These are phyloP conservation scores for Ericerus pela DNA, from an alignment of 1,140 invertebrate species.

Conservation along the genomic window DNA sequence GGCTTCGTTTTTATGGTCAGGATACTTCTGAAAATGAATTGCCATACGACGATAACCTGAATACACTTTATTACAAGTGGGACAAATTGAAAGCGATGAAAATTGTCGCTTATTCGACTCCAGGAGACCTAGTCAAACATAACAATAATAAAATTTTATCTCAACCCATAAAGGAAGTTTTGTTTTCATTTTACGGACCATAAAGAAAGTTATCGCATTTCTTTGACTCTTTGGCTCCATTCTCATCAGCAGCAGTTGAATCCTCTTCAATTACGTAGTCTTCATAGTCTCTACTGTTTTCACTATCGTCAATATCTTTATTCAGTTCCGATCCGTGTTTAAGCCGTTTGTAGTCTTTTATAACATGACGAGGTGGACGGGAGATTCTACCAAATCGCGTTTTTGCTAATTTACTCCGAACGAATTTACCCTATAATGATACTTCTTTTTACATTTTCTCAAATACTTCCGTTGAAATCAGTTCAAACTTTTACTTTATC, in stretches of 20 bases:
- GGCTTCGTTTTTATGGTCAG: conserved; percentile 40
- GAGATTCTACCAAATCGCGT: conserved; percentile 46
- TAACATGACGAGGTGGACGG: conserved; percentile 48
- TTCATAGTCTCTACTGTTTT: not conserved
- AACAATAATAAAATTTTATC: too few relatives aligned
- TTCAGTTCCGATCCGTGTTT: not conserved
- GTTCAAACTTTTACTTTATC: too few relatives aligned
- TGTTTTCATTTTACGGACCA: too few relatives aligned
- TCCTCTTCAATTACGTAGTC: not conserved
- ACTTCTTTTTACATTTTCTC: too few relatives aligned
- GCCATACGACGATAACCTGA: conserved; percentile 38
- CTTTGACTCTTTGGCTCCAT: not conserved
- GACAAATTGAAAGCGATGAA: conserved; percentile 38
- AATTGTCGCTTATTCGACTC: conserved; percentile 34
- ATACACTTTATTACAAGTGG: conserved; percentile 41
- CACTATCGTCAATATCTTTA: not conserved
- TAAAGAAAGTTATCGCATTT: not conserved
- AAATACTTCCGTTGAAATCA: too few relatives aligned
- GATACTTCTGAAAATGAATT: conserved; percentile 45
- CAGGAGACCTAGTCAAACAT: not conserved
- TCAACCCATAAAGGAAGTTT: too few relatives aligned
- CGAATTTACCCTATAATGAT: not conserved
- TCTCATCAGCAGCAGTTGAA: not conserved
- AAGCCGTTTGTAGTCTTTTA: conserved; percentile 47
- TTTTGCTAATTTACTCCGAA: not conserved